These are phyloP conservation scores for Amazona ochrocephala DNA, from an alignment of 2,797 vertebrate genomes.

Conservation along the genomic window DNA sequence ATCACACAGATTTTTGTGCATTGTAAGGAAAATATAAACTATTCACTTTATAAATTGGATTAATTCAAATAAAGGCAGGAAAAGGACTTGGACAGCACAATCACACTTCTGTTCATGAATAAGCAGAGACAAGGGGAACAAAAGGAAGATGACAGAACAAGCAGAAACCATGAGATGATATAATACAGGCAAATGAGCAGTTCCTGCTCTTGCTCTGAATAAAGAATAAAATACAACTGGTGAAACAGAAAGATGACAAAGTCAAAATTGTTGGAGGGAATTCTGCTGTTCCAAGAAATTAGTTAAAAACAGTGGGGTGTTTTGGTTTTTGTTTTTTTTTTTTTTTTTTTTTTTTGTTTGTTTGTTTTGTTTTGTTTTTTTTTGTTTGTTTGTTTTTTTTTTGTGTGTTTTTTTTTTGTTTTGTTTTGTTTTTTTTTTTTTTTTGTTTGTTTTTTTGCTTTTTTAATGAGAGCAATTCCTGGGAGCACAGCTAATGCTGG, in stretches of 20 bases:
- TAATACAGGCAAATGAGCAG: not conserved
- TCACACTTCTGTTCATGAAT: not conserved
- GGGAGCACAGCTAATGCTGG: not conserved
- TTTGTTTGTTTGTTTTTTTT: no score
- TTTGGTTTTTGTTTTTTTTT: no score
- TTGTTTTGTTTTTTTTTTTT: no score
- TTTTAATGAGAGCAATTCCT: not conserved
- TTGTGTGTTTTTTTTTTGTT: no score
- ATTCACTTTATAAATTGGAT: not conserved
- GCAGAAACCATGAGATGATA: not conserved
- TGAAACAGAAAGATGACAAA: not conserved
- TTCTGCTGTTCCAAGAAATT: not conserved
- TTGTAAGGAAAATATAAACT: not conserved
- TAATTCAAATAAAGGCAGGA: not conserved
- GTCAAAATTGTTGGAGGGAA: not conserved
- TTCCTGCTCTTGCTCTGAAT: not conserved
- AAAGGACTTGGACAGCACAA: not conserved
- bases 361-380: no score
- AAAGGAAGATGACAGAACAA: not conserved
- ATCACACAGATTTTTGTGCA: not conserved
- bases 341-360: no score
- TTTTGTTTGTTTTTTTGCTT: not conserved
- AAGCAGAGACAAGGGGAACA: not conserved
- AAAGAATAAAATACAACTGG: not conserved
- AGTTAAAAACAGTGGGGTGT: not conserved